Percentiles rank a stretch among this genome's conserved stretches.
phyloP scores from a whole-genome alignment of 2,797 vertebrate genomes.

The Tapera naevia region DNA sequence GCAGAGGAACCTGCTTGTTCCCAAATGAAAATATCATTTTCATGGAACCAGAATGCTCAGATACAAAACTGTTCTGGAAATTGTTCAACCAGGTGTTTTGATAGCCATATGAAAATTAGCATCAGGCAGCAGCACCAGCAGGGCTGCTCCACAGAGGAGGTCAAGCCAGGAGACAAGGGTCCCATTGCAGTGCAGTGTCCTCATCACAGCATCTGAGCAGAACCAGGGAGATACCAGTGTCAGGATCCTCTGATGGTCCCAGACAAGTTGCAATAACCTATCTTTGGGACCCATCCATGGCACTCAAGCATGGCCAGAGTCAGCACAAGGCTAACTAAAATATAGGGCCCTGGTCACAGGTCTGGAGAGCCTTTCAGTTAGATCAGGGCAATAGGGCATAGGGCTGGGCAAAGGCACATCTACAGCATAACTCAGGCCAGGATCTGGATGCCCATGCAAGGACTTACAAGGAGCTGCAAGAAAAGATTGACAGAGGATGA shows the following conservation, averaged over 20 bases:
- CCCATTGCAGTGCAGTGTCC: not conserved
- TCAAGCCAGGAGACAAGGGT: not conserved
- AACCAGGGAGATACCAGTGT: not conserved
- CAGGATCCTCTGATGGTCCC: no score
- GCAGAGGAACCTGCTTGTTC: not conserved
- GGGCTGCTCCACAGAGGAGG: not conserved
- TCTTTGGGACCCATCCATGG: not conserved
- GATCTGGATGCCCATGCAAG: accelerated
- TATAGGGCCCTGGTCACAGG: not conserved
- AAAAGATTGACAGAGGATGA: not conserved
- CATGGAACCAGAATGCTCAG: not conserved
- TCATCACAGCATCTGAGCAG: not conserved
- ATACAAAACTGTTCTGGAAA: not conserved
- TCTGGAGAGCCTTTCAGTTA: not conserved
- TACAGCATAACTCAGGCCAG: not conserved
- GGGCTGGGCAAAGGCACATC: not conserved
- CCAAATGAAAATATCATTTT: not conserved
- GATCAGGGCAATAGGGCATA: not conserved
- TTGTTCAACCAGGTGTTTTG: not conserved
- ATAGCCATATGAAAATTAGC: not conserved
- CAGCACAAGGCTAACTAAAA: not conserved
- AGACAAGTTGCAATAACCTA: not conserved
- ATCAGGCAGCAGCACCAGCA: not conserved
- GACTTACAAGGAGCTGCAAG: not conserved
- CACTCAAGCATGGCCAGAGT: not conserved